These are phyloP conservation scores for Synanthedon tipuliformis DNA, from an alignment of 2,888 invertebrate genomes.

Conservation along the genomic window DNA sequence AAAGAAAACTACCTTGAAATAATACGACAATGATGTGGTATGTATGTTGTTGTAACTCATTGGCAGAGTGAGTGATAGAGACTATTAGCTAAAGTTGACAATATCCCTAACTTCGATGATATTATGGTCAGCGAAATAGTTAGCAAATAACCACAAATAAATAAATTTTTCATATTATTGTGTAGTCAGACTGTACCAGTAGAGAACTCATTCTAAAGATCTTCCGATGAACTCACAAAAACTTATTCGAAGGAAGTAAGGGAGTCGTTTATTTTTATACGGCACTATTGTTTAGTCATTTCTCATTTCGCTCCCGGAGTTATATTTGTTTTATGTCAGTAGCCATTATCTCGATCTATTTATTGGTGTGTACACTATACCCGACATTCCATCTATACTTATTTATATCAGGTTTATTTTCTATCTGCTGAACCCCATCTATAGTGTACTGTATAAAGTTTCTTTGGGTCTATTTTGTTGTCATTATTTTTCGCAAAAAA, in stretches of 20 bases:
- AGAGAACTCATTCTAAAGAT: slow-evolving; percentile 61
- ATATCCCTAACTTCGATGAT: too few species aligned
- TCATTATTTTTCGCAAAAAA: too few species aligned
- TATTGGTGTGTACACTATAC: slow-evolving; percentile 12
- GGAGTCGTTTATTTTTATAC: slow-evolving; percentile 61
- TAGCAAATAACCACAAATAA: not conserved
- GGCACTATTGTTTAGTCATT: slow-evolving; percentile 60
- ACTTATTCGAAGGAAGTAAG: slow-evolving; percentile 53
- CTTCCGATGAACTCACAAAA: slow-evolving; percentile 65
- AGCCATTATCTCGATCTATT: slow-evolving; percentile 19
- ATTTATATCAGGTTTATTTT: slow-evolving; percentile 7
- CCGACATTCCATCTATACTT: slow-evolving; percentile 7
- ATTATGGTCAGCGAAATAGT: too few species aligned
- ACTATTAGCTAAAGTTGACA: too few species aligned
- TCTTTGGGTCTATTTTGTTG: too few species aligned
- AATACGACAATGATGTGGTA: too few species aligned
- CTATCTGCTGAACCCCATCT: too few species aligned
- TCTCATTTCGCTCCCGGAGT: slow-evolving; percentile 34
- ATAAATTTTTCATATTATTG: not conserved
- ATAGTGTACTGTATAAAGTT: too few species aligned
- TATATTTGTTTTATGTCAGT: slow-evolving; percentile 14
- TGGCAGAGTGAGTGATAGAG: too few species aligned
- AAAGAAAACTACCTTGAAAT: too few species aligned
- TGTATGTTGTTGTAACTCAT: too few species aligned
- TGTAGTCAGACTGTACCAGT: slow-evolving; percentile 20